Conservation (phyloP, 2,797 vertebrate genomes). For the Platyrinchus mystaceus region DNA sequence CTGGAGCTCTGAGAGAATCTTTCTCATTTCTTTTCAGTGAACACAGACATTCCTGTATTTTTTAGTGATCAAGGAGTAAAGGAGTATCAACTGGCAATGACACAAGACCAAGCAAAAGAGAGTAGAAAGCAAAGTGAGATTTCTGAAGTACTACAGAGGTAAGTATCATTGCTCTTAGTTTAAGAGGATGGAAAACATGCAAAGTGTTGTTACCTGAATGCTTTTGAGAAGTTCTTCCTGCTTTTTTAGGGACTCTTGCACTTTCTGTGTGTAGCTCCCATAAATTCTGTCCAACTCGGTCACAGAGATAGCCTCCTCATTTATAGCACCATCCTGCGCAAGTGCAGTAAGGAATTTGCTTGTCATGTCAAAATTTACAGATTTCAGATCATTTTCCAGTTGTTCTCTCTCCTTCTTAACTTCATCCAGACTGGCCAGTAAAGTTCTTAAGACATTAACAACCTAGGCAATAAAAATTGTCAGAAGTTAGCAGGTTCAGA, state of each 20-base stretch:
- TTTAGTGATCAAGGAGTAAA: background rate
- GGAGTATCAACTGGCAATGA: background rate
- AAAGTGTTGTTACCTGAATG: slow-evolving; percentile 82
- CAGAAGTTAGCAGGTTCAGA: background rate
- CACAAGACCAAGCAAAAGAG: background rate
- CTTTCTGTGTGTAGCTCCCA: slow-evolving; percentile 84
- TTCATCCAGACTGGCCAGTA: slow-evolving; percentile 86
- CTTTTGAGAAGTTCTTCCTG: slow-evolving; percentile 91
- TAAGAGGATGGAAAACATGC: background rate
- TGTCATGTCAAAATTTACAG: slow-evolving; percentile 94
- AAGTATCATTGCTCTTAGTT: background rate
- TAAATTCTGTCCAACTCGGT: slow-evolving; percentile 89
- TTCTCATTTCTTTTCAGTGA: background rate
- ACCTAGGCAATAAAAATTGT: slow-evolving; percentile 76
- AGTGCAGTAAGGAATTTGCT: slow-evolving; percentile 89
- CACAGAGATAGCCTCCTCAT: slow-evolving; percentile 90
- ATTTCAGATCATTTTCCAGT: slow-evolving; percentile 91
- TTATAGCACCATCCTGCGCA: slow-evolving; percentile 90
- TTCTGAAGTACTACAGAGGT: background rate
- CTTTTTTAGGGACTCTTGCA: slow-evolving; percentile 85
- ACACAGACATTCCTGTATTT: background rate
- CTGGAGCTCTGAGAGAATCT: background rate
- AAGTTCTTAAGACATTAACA: slow-evolving; percentile 87
- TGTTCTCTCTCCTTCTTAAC: slow-evolving; percentile 91
- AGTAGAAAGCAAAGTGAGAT: background rate